Conservation (phyloP, 2,797 vertebrate species). For the Gymnothorax reevesii region DNA sequence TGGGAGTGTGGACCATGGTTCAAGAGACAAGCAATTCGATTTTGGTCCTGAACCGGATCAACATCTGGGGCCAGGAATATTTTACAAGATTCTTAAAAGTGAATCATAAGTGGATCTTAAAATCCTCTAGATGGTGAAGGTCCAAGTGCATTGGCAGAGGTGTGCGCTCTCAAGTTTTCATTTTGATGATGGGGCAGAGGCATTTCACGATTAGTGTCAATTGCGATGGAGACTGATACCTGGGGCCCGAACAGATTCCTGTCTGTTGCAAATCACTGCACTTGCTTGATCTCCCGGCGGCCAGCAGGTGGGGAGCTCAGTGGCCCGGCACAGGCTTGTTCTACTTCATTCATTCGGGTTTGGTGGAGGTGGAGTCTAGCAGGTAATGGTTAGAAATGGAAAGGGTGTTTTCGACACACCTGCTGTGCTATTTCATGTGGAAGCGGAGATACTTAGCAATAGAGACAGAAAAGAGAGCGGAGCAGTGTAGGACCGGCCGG, state of each 20-base stretch:
- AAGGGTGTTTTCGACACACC: conserved; percentile 17
- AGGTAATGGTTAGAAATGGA: conserved; percentile 50
- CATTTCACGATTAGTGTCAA: conserved; percentile 72
- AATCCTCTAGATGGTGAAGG: no score
- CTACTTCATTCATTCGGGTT: conserved; percentile 62
- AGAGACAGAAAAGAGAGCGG: conserved; percentile 2
- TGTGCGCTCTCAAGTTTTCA: conserved; percentile 41
- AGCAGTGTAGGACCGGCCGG: background rate
- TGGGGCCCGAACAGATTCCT: conserved; percentile 68
- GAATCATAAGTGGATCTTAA: no score
- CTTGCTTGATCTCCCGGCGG: conserved; percentile 63
- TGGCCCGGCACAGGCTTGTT: conserved; percentile 61
- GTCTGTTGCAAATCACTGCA: conserved; percentile 59
- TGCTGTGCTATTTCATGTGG: conserved; percentile 10
- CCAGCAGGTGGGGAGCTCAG: conserved; percentile 48
- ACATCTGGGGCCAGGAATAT: no score
- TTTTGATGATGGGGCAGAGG: conserved; percentile 60
- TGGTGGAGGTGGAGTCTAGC: conserved; percentile 43
- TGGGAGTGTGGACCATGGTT: no score
- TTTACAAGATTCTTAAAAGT: no score
- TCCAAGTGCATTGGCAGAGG: no score
- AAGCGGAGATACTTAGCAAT: background rate
- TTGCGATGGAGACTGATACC: conserved; percentile 64
- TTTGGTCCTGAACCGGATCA: no score
- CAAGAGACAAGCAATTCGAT: no score